Percentiles rank a stretch among this genome's conserved stretches.
Conservation (phyloP, 2,113 vertebrate genomes). For the Limanda limanda region DNA sequence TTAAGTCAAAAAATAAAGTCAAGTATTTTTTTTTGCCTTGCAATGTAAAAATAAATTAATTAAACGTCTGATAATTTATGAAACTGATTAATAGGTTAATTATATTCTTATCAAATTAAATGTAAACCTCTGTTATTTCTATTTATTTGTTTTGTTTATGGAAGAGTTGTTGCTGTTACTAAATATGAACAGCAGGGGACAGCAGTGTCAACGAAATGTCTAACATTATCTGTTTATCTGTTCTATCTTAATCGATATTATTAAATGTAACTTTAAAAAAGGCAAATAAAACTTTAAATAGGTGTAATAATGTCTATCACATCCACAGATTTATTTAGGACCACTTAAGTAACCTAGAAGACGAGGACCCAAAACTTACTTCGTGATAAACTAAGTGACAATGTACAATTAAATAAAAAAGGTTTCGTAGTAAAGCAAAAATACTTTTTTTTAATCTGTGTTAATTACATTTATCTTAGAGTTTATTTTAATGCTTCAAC, state of each 20-base stretch:
- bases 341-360: too few relatives aligned
- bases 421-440: neutral
- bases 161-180: slow-evolving; percentile 26
- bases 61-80: too few relatives aligned
- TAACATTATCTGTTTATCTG: neutral
- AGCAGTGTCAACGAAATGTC: slow-evolving; percentile 46
- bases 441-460: neutral
- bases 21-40: too few relatives aligned
- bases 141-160: neutral
- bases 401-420: neutral
- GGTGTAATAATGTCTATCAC: neutral
- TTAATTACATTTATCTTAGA: neutral
- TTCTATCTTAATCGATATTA: neutral
- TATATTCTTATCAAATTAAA: too few relatives aligned
- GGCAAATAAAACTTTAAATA: neutral
- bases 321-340: neutral
- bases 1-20: too few relatives aligned
- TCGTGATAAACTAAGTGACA: neutral
- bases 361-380: too few relatives aligned
- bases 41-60: too few relatives aligned
- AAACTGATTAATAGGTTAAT: too few relatives aligned
- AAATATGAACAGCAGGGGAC: slow-evolving; percentile 54
- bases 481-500: slow-evolving; percentile 15
- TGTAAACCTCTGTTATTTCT: neutral
- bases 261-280: neutral